Conservation (phyloP, 2,113 vertebrate genomes). For the Natator depressus region DNA sequence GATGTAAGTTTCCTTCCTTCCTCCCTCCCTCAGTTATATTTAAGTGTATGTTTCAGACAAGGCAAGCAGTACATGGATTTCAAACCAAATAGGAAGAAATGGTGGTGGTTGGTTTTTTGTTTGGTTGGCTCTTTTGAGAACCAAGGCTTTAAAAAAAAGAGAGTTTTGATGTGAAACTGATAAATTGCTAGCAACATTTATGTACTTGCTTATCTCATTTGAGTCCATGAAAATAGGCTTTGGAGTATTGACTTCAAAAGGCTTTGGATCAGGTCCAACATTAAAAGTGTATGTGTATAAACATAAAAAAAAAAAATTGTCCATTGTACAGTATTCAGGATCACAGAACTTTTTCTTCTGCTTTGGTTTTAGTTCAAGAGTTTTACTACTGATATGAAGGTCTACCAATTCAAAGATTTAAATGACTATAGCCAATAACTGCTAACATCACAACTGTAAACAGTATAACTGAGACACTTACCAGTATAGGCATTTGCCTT, state of each 20-base stretch:
- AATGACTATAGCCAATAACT: not conserved
- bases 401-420: not conserved
- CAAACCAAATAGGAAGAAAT: not conserved
- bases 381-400: too few species aligned
- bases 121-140: not conserved
- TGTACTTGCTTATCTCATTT: not conserved
- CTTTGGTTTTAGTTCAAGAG: not conserved
- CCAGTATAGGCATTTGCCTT: not conserved
- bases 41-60: not conserved
- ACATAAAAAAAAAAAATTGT: not conserved
- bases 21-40: not conserved
- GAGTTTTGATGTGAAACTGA: not conserved
- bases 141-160: not conserved
- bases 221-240: not conserved
- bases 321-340: not conserved
- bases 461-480: not conserved
- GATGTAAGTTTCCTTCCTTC: not conserved
- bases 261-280: not conserved
- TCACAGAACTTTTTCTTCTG: not conserved
- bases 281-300: not conserved
- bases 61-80: not conserved
- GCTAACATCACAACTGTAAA: not conserved
- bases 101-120: not conserved
- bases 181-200: not conserved
- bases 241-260: not conserved